A percentile compares a stretch with the other conserved stretches of the same genome.
These are phyloP conservation scores for Globia sparganii DNA, from an alignment of 2,888 invertebrate species.

Conservation along the genomic window DNA sequence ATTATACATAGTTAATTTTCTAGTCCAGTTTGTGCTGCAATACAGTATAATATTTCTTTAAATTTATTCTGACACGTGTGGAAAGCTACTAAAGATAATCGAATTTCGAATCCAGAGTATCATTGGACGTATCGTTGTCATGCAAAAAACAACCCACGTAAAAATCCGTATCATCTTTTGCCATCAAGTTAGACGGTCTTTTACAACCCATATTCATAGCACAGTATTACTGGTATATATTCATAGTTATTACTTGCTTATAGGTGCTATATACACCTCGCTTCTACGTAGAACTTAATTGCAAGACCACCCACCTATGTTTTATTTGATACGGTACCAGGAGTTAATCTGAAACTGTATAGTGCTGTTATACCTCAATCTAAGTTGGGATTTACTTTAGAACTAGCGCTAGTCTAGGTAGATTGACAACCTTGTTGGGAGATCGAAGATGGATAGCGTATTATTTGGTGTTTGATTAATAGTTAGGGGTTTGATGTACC, in stretches of 20 bases:
- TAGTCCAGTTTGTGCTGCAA: background rate
- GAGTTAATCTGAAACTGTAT: slow-evolving; percentile 51
- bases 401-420: slow-evolving; percentile 26
- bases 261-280: slow-evolving; percentile 29
- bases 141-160: background rate
- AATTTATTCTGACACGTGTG: background rate
- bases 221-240: slow-evolving; percentile 3
- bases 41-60: background rate
- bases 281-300: slow-evolving; percentile 47
- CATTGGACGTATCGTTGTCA: background rate
- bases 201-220: slow-evolving; percentile 3
- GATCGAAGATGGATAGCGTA: slow-evolving; percentile 31
- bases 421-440: slow-evolving; percentile 31
- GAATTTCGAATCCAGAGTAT: background rate
- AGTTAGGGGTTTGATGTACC: background rate
- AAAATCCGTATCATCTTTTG: background rate
- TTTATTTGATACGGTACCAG: slow-evolving; percentile 34
- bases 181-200: background rate
- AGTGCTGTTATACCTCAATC: slow-evolving; percentile 53
- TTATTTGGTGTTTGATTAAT: slow-evolving; percentile 24
- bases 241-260: slow-evolving; percentile 4
- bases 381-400: slow-evolving; percentile 61
- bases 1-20: background rate
- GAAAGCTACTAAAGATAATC: background rate
- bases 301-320: slow-evolving; percentile 34